These are phyloP conservation scores for Sialia sialis DNA, from an alignment of 2,113 vertebrate genomes.

Conservation along the genomic window DNA sequence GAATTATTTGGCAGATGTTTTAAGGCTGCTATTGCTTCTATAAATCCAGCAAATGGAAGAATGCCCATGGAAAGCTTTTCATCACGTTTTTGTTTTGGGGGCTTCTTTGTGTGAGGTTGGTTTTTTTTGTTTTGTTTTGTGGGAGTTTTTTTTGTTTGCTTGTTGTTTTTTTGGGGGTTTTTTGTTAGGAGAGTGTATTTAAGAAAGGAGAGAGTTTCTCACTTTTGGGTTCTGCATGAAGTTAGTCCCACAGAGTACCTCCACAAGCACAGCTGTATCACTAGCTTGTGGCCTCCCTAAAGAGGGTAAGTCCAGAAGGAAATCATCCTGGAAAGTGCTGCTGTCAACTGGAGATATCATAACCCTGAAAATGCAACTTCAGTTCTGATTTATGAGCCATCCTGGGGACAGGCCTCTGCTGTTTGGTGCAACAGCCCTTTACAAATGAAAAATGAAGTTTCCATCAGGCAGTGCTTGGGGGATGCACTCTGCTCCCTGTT, in stretches of 20 bases:
- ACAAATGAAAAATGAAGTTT: background rate
- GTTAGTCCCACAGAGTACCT: background rate
- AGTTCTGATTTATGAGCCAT: background rate
- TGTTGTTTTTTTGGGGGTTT: background rate
- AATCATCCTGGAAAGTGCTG: background rate
- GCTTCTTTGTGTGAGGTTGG: background rate
- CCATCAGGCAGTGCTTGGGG: background rate
- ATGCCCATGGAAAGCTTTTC: background rate
- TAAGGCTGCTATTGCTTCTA: conserved; percentile 9
- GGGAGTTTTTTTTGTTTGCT: background rate
- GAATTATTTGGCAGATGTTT: conserved; percentile 57
- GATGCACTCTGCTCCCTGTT: background rate
- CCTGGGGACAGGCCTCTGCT: background rate
- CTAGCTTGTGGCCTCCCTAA: background rate
- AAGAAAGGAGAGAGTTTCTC: background rate
- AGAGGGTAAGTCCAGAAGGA: background rate
- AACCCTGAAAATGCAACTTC: background rate
- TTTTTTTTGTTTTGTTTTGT: background rate
- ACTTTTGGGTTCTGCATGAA: background rate
- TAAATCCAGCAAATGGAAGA: conserved; percentile 46
- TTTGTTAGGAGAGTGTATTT: background rate
- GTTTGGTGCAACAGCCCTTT: background rate
- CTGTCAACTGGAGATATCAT: background rate
- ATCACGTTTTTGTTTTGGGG: background rate
- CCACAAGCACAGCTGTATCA: background rate